Evolutionary conservation across 1,140 invertebrate species (phyloP).

Genomic region (Drosophila burlai): DNA sequence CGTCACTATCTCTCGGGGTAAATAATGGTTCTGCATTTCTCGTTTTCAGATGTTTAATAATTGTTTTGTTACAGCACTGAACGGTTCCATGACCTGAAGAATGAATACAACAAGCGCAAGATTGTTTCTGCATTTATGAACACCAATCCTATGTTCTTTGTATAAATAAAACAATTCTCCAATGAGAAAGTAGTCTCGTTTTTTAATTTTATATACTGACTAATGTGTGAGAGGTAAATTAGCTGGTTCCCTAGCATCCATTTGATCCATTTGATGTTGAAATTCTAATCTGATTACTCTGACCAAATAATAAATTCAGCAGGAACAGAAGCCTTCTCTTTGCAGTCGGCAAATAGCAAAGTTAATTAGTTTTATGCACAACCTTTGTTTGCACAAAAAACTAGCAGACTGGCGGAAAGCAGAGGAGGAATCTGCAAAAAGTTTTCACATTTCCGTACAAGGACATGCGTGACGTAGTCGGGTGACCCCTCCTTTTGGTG

Average conservation of each 20-base stretch:
- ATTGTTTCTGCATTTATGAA: conserved; percentile 59
- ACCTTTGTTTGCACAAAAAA: conserved; percentile 59
- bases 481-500: conserved; percentile 52
- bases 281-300: conserved; percentile 24
- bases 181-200: no score
- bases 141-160: conserved; percentile 82
- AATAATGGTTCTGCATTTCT: neutral
- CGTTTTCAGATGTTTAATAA: neutral
- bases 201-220: neutral
- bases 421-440: conserved; percentile 54
- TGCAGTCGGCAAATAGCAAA: conserved; percentile 58
- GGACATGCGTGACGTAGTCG: conserved; percentile 71
- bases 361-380: conserved; percentile 75
- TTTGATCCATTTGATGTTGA: neutral
- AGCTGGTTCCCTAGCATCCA: neutral
- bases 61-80: conserved; percentile 14
- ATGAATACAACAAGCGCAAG: conserved; percentile 63
- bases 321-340: neutral
- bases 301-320: conserved; percentile 37
- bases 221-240: neutral
- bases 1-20: conserved; percentile 87
- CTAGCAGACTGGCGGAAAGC: conserved; percentile 36
- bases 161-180: conserved; percentile 37
- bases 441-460: conserved; percentile 68
- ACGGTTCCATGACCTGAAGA: conserved; percentile 14